phyloP scores from a whole-genome alignment of 2,797 vertebrate species.

The Sebastolobus alascanus region DNA sequence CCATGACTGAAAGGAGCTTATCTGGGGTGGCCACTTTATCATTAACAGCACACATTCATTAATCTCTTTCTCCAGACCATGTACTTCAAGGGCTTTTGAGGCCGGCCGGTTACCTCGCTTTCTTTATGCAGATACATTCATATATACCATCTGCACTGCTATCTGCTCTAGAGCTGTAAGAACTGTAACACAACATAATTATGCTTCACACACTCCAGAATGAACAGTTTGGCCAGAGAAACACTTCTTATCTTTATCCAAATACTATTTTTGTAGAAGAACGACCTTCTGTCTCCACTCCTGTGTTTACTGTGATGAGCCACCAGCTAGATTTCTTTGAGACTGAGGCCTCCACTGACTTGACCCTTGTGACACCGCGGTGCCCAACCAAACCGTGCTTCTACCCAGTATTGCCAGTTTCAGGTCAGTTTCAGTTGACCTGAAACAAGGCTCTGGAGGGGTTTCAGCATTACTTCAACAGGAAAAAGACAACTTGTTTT shows the following conservation, averaged over 20 bases:
- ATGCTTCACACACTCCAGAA: not conserved
- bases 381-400: slow-evolving; percentile 77
- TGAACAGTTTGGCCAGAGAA: not conserved
- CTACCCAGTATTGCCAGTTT: slow-evolving; percentile 47
- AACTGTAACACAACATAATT: not conserved
- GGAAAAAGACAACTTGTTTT: not conserved
- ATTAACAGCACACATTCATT: slow-evolving; percentile 29
- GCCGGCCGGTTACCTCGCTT: slow-evolving; percentile 88
- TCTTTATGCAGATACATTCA: slow-evolving; percentile 88
- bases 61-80: slow-evolving; percentile 82
- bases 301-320: slow-evolving; percentile 67
- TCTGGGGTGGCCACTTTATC: slow-evolving; percentile 23
- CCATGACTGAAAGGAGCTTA: slow-evolving; percentile 1
- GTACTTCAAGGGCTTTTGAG: slow-evolving; percentile 91
- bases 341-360: slow-evolving; percentile 88
- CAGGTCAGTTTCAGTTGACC: slow-evolving; percentile 66
- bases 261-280: not conserved
- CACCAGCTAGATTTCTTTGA: slow-evolving; percentile 90
- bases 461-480: not conserved
- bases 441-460: not conserved
- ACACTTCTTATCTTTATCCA: not conserved
- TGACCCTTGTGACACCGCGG: slow-evolving; percentile 84
- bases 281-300: not conserved
- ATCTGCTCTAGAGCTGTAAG: slow-evolving; percentile 4
- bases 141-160: slow-evolving; percentile 63